Evolutionary conservation across 2,113 vertebrate species (phyloP), one percentile per base, ranked within the genome.

Genomic region (Microcebus murinus): DNA sequence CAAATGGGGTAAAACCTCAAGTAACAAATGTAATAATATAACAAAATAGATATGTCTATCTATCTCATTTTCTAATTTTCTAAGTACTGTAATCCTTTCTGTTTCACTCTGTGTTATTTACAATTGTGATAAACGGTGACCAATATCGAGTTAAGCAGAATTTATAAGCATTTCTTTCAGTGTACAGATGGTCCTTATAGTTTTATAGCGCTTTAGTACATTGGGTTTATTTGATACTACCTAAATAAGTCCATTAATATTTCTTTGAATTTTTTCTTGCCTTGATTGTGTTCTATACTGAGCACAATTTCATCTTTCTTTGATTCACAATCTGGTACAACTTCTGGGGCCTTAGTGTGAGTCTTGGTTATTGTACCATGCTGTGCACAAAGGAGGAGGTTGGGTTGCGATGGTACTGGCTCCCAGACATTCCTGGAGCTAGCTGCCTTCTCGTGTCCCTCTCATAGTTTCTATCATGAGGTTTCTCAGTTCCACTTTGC

Each of bases 41-140:
- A 76, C n/a, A 63, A 92, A 81, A 90, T 84, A 39, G 52, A 45
- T 79, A 45, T 87, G 65, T 88, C 34, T 96, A 18, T 61, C 36
- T 23, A 67, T 92, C 59, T 84, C 82, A 67, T 96, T 97, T 96
- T 80, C 87, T 93, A 39, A 67, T 94, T 70, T n/a, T n/a, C 77
- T n/a, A 85, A 92, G 29, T 92, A 29, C 65, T 79, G 8, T 73
- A 83, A 52, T 25, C 65, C 36, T 90, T 94, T 91, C 67, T 82
- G 13, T 92, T 94, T 96, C n/a, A 83, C 34, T 92, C 27, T 34
- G 29, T 59, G 39, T 92, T 87, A 9, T 92, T 80, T 92, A 55
- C 15, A 79, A 11, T 80, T 77, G 23, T 96, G 95, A 91, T 65
- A 89, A 95, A 74, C 73, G 31, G 63, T 95, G 39, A 70, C 50